Evolutionary conservation across 2,888 invertebrate species (phyloP), one percentile per base, ranked within the genome.

Genomic region (Noctua pronuba): DNA sequence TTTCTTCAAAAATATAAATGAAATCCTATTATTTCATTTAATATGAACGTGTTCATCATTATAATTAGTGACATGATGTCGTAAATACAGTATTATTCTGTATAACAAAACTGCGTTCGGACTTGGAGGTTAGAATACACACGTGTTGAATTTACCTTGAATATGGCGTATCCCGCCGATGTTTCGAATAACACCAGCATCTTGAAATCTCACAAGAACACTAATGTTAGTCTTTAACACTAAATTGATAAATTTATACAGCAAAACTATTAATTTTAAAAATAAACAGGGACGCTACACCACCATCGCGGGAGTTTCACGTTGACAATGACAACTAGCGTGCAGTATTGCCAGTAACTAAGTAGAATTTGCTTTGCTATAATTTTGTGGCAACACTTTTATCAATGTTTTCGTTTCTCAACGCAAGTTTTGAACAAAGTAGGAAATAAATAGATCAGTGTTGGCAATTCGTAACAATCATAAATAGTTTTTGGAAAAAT

Each of bases 101-200:
- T 18, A 52, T 71, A 76, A 31, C 8, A 66, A 44, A 52, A 65
- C 55, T 7, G 46, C 52, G 7, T 72, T 67, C 60, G 46, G 73
- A 67, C 49, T 73, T 73, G 72, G 86, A 95, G 95, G 95, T 96
- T 95, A 95, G 88, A 89, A 89, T 86, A 49, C 90, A 94, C 95
- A 95, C 95, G 95, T 95, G 95, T 93, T 90, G 86, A 38, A 74
- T 92, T 95, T 97, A 99, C 98, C 97, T 99, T 99, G 94, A 99
- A 99, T 91, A 99, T 98, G 71, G 99, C 99, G 97, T 99, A 99
- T 82, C 99, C 99, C 90, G 99, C 98, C 89, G 99, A 97, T 80
- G 99, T 99, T 97, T 99, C 99, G 93, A 99, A 99, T 85, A 99
- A 95, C 89, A 99, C 98, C 97, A 99, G 97, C 98, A 99, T 98